Conservation (phyloP, 2,888 invertebrate species). For the Catocala sponsa region DNA sequence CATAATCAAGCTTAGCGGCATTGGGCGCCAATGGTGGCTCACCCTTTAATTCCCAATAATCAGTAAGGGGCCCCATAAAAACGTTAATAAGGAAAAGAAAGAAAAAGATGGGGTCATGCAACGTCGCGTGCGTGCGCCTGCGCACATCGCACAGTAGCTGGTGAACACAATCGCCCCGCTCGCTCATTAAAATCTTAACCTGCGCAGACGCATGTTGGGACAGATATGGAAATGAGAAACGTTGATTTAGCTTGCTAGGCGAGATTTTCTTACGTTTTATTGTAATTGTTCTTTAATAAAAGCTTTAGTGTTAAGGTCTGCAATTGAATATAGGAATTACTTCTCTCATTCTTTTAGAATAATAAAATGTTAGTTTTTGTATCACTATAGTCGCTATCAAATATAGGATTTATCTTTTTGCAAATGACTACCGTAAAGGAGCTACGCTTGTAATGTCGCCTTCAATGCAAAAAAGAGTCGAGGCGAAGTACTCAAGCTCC, state of each 20-base stretch:
- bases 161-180: constrained; percentile 47
- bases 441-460: too few relatives aligned
- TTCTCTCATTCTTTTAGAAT: too few relatives aligned
- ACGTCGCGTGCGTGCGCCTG: constrained; percentile 74
- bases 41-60: constrained; percentile 44
- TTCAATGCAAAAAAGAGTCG: too few relatives aligned
- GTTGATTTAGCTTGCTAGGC: background rate
- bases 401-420: too few relatives aligned
- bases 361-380: too few relatives aligned
- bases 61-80: constrained; percentile 43
- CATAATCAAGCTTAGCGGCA: constrained; percentile 16
- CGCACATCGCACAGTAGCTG: constrained; percentile 61
- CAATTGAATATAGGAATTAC: too few relatives aligned
- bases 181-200: constrained; percentile 56
- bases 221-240: constrained; percentile 42
- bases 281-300: background rate
- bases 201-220: constrained; percentile 39
- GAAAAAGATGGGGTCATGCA: constrained; percentile 73
- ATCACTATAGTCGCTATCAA: too few relatives aligned
- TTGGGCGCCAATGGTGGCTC: constrained; percentile 31
- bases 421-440: too few relatives aligned
- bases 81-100: constrained; percentile 55
- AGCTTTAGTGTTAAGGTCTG: background rate
- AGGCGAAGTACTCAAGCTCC: too few relatives aligned
- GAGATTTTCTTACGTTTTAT: constrained; percentile 8